Evolutionary conservation across 2,888 invertebrate genomes (phyloP).

Genomic region (Aphidius colemani): DNA sequence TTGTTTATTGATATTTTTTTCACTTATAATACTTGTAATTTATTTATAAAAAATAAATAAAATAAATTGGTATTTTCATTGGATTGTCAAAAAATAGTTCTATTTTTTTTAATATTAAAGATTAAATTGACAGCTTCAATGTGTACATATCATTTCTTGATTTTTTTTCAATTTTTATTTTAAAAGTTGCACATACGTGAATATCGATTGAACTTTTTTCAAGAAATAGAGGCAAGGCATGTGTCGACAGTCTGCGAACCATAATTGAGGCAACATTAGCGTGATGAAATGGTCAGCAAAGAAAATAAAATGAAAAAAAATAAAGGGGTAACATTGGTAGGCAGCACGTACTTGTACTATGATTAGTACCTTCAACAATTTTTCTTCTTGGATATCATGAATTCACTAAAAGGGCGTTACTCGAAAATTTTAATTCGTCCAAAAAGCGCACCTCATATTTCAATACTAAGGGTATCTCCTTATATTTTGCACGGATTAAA

Average conservation of each 20-base stretch:
- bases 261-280: slow-evolving; percentile 55
- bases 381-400: not conserved
- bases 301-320: slow-evolving; percentile 49
- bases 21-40: too few species aligned
- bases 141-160: too few species aligned
- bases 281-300: slow-evolving; percentile 42
- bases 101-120: too few species aligned
- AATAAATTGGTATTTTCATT: too few species aligned
- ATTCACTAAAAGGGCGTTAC: slow-evolving; percentile 21
- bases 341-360: slow-evolving; percentile 8
- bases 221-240: slow-evolving; percentile 15
- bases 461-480: slow-evolving; percentile 28
- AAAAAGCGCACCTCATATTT: slow-evolving; percentile 12
- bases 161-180: too few species aligned
- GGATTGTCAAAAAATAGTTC: too few species aligned
- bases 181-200: too few species aligned
- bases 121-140: too few species aligned
- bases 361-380: slow-evolving; percentile 25
- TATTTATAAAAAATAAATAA: too few species aligned
- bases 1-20: too few species aligned
- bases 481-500: slow-evolving; percentile 5
- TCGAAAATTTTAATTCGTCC: slow-evolving; percentile 38
- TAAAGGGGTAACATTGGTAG: slow-evolving; percentile 48
- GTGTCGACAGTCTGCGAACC: slow-evolving; percentile 36
- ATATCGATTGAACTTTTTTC: too few species aligned